Percentiles rank a stretch among this genome's conserved stretches.
These are phyloP conservation scores for Chouioia cunea DNA, from an alignment of 2,888 invertebrate species.

Conservation along the genomic window DNA sequence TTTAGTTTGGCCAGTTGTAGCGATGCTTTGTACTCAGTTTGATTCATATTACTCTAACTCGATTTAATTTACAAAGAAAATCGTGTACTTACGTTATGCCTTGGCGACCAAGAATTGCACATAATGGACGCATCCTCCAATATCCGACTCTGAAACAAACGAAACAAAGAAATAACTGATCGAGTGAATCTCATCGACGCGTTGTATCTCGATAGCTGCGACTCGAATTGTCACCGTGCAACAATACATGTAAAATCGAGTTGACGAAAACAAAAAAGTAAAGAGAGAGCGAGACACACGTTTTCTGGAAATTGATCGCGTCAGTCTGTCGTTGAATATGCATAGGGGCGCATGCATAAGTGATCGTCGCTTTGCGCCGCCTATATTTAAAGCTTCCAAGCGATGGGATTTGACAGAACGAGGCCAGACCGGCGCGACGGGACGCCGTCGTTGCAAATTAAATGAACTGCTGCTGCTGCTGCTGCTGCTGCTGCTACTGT, in stretches of 20 bases:
- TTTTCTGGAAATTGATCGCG: slow-evolving; percentile 4
- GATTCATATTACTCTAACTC: too few relatives aligned
- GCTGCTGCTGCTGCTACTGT: slow-evolving; percentile 17
- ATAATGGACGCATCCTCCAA: slow-evolving; percentile 90
- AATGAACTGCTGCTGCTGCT: slow-evolving; percentile 52
- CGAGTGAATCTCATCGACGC: too few relatives aligned
- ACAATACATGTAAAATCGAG: too few relatives aligned
- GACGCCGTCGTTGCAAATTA: slow-evolving; percentile 65
- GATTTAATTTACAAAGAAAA: too few relatives aligned
- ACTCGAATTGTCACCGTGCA: too few relatives aligned
- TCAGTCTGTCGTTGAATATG: slow-evolving; percentile 27
- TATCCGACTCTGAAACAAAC: slow-evolving; percentile 81
- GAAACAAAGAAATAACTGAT: slow-evolving; percentile 40
- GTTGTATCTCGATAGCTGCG: too few relatives aligned
- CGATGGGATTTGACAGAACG: slow-evolving; percentile 64
- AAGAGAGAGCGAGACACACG: neutral
- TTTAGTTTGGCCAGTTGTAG: too few relatives aligned
- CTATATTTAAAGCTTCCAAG: slow-evolving; percentile 46
- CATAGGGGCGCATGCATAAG: slow-evolving; percentile 29
- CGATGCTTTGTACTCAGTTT: slow-evolving; percentile 55
- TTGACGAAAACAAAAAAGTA: too few relatives aligned
- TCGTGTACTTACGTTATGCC: slow-evolving; percentile 84
- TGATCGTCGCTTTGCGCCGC: slow-evolving; percentile 22
- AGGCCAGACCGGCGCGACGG: slow-evolving; percentile 61
- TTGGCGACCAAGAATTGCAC: slow-evolving; percentile 93